phyloP scores from a whole-genome alignment of 2,888 invertebrate genomes.

The Drosophila rellima region DNA sequence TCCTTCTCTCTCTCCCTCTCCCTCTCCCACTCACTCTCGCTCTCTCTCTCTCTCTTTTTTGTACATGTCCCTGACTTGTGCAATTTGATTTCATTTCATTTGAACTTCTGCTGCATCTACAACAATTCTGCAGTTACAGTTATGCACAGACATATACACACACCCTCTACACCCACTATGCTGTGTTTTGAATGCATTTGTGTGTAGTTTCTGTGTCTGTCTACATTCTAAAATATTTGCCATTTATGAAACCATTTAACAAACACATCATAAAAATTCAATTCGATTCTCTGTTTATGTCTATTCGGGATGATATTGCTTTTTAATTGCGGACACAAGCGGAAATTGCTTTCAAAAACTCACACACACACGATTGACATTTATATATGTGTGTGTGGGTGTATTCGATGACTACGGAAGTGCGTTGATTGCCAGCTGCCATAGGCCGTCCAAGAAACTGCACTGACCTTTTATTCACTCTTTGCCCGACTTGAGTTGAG shows the following conservation, averaged over 20 bases:
- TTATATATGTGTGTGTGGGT: constrained; percentile 5
- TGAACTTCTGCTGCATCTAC: constrained; percentile 43
- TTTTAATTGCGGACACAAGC: constrained; percentile 83
- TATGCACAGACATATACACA: constrained; percentile 15
- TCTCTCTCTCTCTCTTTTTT: background rate
- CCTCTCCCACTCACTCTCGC: background rate
- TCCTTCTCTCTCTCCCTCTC: background rate
- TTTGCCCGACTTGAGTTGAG: constrained; percentile 45
- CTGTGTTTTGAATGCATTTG: constrained; percentile 25
- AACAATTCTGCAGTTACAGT: constrained; percentile 41
- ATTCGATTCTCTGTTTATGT: constrained; percentile 73
- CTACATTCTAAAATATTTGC: constrained; percentile 53
- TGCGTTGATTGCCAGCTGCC: constrained; percentile 70
- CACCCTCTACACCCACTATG: background rate
- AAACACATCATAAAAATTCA: constrained; percentile 82
- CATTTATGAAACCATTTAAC: constrained; percentile 79
- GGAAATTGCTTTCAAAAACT: constrained; percentile 77
- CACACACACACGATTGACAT: constrained; percentile 34
- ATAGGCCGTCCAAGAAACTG: constrained; percentile 41
- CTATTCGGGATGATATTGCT: constrained; percentile 73
- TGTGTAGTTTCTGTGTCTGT: constrained; percentile 24
- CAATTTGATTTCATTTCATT: constrained; percentile 63
- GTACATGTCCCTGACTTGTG: constrained; percentile 18
- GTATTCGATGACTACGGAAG: constrained; percentile 57
- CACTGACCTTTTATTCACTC: constrained; percentile 42